Evolutionary conservation across 2,888 invertebrate species (phyloP).

Genomic region (Hipparchia semele): DNA sequence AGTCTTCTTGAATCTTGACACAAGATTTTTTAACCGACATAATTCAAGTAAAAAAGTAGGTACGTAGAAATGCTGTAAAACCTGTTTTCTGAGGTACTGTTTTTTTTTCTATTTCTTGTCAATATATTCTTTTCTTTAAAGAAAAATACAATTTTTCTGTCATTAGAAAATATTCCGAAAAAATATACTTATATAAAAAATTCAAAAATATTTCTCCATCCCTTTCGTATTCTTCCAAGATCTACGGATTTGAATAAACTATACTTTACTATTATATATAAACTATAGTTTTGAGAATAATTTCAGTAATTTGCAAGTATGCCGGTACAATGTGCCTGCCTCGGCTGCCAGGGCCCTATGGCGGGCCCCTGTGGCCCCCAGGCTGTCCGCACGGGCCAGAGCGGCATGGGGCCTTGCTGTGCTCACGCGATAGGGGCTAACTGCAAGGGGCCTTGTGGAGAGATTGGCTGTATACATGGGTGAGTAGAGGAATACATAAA

Average conservation of each 20-base stretch:
- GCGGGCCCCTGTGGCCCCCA: conserved; percentile 15
- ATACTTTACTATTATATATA: too few relatives aligned
- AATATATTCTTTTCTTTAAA: neutral
- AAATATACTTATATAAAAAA: neutral
- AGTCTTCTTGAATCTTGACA: neutral
- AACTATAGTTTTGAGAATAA: neutral
- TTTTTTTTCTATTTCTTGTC: neutral
- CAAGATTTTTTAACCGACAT: neutral
- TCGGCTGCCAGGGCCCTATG: conserved; percentile 21
- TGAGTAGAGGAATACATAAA: neutral
- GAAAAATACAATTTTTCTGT: neutral
- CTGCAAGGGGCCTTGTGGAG: conserved; percentile 19
- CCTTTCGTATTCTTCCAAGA: neutral
- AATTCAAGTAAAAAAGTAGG: neutral
- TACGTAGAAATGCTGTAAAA: neutral
- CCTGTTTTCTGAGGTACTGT: neutral
- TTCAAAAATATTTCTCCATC: neutral
- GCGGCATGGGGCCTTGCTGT: conserved; percentile 16
- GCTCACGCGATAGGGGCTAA: conserved; percentile 21
- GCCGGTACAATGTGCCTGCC: conserved; percentile 20
- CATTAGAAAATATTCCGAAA: neutral
- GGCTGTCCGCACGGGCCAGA: neutral
- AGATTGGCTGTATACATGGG: conserved; percentile 19
- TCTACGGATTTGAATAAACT: neutral
- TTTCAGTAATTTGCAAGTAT: conserved; percentile 1